A percentile compares a stretch with the other conserved stretches of the same genome.
These are phyloP conservation scores for Pluvialis apricaria DNA, from an alignment of 2,113 vertebrate species.

Conservation along the genomic window DNA sequence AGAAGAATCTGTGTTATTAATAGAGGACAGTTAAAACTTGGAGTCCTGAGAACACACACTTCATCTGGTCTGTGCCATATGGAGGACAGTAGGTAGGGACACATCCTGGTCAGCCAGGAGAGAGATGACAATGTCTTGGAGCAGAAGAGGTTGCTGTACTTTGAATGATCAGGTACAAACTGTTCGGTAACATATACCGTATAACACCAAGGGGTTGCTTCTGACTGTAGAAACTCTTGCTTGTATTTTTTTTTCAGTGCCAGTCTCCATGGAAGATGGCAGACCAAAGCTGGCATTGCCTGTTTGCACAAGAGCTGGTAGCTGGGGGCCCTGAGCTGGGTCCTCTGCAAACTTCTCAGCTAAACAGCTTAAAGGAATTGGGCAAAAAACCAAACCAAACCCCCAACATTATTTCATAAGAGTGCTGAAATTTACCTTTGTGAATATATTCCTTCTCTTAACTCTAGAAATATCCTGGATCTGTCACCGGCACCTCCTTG, in stretches of 20 bases:
- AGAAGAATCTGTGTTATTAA: conserved; percentile 37
- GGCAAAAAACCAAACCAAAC: background rate
- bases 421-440: background rate
- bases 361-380: background rate
- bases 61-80: background rate
- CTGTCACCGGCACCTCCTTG: background rate
- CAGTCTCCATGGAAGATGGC: background rate
- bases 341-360: background rate
- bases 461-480: background rate
- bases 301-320: background rate
- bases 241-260: background rate
- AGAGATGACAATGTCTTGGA: background rate
- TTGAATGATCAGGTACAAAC: background rate
- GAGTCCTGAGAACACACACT: background rate
- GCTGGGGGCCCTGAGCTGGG: background rate
- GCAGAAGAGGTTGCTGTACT: background rate
- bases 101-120: background rate
- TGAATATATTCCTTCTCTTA: background rate
- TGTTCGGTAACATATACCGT: background rate
- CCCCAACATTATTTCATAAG: background rate
- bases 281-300: background rate
- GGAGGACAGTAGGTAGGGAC: background rate
- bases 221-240: background rate
- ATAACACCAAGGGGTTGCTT: background rate
- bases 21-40: conserved; percentile 30